Base-by-base conservation (phyloP, 1,140 invertebrate species). In the Dinoponera quadriceps region DNA sequence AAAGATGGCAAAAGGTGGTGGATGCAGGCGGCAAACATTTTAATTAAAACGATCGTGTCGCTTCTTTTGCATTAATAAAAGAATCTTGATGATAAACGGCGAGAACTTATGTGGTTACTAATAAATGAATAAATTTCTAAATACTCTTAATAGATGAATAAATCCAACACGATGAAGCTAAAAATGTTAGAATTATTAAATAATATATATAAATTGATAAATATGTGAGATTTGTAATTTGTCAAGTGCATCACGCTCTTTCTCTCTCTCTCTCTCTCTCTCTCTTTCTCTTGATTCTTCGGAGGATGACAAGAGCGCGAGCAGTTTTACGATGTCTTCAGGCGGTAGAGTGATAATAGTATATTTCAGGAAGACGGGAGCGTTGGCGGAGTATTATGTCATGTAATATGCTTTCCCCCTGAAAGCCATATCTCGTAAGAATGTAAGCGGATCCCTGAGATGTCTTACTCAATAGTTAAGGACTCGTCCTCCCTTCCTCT, bases 331-430 rank as follows among this genome's bases (percentile, higher is more conserved):
- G 4, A 48, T 20, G 11, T 44, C 20, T 13, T 48, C 38, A 16
- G 60, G 38, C 18, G 44, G 62, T 22, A 44, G 48, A 29, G 18
- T 33, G 27, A 62, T 65, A 48, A 65, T 65, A 14, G n/a, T 65
- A 14, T 22, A 65, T 65, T 65, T 65, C 33, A 48, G 13, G 3
- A 5, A 4, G 54, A 55, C 7, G 54, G 1, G 54, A 55, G n/a
- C 33, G 11, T 65, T 48, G 38, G 33, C 38, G 16, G 33, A 65
- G 33, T 65, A 65, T 16, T 65, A 48, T 48, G 2, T 48, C 38
- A 22, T 48, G 20, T 65, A 55, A 55, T 55, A 65, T 51, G n/a
- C 27, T 62, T 65, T 75, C 33, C 25, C 14, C 27, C 65, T 54
- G n/a, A n/a, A 65, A 54, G 4, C 33, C 44, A 18, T 27, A 20